phyloP scores from a whole-genome alignment of 2,797 vertebrate genomes.

The Eulemur rubriventer region DNA sequence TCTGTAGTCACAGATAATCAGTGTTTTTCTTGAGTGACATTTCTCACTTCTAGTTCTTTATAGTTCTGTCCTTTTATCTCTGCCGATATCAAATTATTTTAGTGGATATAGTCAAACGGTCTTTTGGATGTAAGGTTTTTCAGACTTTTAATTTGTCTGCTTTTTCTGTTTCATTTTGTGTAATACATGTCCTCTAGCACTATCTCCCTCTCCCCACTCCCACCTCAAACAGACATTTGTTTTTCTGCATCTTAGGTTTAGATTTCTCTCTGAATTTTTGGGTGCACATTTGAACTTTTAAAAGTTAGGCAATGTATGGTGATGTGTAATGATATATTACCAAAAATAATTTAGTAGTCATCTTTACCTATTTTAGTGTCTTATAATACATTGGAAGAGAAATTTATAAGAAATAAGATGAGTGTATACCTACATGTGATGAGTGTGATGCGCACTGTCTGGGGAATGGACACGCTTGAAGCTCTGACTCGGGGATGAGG shows the following conservation, averaged over 20 bases:
- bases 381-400: not conserved
- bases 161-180: not conserved
- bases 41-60: not conserved
- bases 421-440: too few relatives aligned
- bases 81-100: not conserved
- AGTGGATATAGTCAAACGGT: not conserved
- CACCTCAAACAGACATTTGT: not conserved
- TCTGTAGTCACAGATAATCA: not conserved
- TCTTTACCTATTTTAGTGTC: not conserved
- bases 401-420: not conserved
- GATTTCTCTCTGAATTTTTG: not conserved
- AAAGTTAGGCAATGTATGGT: not conserved
- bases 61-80: not conserved
- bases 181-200: not conserved
- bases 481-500: too few relatives aligned
- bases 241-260: not conserved
- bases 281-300: not conserved
- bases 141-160: not conserved
- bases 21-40: not conserved
- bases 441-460: too few relatives aligned
- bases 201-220: accelerated
- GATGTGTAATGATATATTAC: not conserved
- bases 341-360: not conserved
- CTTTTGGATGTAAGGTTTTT: not conserved
- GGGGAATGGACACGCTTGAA: too few relatives aligned